phyloP scores from a whole-genome alignment of 2,113 vertebrate genomes.

The Marmota flaviventris region DNA sequence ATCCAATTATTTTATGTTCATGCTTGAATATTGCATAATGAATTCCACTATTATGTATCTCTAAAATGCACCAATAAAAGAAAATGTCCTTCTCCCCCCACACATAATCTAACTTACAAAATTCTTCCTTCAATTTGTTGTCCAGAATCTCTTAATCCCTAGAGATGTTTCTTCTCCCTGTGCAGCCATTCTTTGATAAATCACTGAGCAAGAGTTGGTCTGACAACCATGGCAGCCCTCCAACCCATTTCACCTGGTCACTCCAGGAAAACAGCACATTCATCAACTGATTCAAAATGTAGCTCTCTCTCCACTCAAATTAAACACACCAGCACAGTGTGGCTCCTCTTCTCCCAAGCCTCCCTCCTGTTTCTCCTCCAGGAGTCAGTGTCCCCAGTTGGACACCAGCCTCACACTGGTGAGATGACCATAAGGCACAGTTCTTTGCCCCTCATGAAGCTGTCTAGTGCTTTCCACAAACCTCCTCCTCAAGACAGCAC shows the following conservation, averaged over 20 bases:
- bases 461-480: neutral
- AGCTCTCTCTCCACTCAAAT: neutral
- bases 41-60: too few species aligned
- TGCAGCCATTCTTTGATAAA: neutral
- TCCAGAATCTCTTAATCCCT: neutral
- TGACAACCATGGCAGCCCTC: neutral
- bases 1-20: too few species aligned
- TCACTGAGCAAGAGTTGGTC: neutral
- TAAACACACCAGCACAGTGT: neutral
- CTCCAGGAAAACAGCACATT: neutral
- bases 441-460: neutral
- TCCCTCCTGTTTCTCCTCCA: neutral
- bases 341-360: neutral
- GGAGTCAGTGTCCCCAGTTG: neutral
- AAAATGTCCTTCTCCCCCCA: too few species aligned
- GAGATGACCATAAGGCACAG: neutral
- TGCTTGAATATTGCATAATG: too few species aligned
- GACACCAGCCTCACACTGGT: too few species aligned
- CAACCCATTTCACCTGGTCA: neutral
- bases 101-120: slow-evolving; percentile 1
- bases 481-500: neutral
- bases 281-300: neutral
- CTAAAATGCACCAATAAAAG: too few species aligned
- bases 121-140: neutral
- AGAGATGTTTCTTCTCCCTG: neutral